These are phyloP conservation scores for Eupithecia subfuscata DNA, from an alignment of 2,888 invertebrate species.

Conservation along the genomic window DNA sequence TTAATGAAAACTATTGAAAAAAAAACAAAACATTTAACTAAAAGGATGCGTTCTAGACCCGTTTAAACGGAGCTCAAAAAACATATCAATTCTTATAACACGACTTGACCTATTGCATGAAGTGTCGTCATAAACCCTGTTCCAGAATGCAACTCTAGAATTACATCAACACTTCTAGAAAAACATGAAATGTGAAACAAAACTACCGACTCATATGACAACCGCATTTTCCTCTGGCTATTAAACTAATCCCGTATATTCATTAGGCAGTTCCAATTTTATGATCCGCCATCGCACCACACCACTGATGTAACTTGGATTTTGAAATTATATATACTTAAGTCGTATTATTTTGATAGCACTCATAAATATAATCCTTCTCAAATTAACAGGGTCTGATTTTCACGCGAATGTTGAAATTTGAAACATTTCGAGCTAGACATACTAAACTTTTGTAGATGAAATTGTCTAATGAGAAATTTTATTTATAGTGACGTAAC, in stretches of 20 bases:
- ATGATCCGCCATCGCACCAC: slow-evolving; percentile 53
- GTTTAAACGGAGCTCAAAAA: neutral
- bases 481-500: no score
- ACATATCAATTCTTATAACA: neutral
- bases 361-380: slow-evolving; percentile 56
- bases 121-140: neutral
- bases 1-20: neutral
- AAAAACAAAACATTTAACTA: neutral
- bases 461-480: no score
- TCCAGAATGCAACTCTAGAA: neutral
- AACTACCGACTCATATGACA: slow-evolving; percentile 49
- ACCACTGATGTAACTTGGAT: slow-evolving; percentile 52
- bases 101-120: neutral
- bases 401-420: slow-evolving; percentile 5
- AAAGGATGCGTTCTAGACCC: neutral
- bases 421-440: neutral
- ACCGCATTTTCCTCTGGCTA: slow-evolving; percentile 51
- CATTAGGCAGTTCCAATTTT: slow-evolving; percentile 66
- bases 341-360: slow-evolving; percentile 59
- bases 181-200: slow-evolving; percentile 16
- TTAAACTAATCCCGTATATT: slow-evolving; percentile 66
- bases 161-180: neutral
- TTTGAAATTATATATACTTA: slow-evolving; percentile 55
- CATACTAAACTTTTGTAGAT: neutral
- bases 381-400: slow-evolving; percentile 36